Evolutionary conservation across 2,113 vertebrate genomes (phyloP).

Genomic region (Gorsachius goisagi): DNA sequence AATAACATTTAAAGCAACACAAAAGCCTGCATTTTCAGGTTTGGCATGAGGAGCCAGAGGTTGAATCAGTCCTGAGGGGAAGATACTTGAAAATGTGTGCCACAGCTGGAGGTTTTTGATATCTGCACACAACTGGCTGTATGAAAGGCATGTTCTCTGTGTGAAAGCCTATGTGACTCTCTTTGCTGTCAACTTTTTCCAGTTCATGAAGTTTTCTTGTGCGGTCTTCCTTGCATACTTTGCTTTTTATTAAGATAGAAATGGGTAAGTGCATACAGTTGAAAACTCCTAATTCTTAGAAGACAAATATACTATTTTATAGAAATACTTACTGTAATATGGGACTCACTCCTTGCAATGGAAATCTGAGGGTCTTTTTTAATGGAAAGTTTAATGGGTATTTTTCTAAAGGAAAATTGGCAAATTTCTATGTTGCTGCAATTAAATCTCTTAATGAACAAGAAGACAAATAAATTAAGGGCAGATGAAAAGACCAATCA

Average conservation of each 20-base stretch:
- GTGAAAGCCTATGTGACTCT: neutral
- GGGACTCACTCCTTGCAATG: neutral
- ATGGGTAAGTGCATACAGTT: accelerated
- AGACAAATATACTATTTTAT: neutral
- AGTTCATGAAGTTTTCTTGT: neutral
- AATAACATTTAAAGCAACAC: neutral
- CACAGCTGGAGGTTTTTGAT: neutral
- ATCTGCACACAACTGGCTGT: neutral
- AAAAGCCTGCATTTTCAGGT: neutral
- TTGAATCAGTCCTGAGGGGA: neutral
- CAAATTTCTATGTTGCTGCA: neutral
- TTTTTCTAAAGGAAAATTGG: neutral
- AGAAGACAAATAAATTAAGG: neutral
- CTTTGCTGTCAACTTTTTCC: neutral
- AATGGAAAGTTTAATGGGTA: neutral
- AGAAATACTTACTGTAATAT: neutral
- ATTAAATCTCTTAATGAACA: neutral
- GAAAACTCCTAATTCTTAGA: neutral
- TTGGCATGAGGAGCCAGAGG: neutral
- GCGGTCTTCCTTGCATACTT: neutral
- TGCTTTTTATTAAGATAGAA: neutral
- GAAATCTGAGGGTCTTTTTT: neutral
- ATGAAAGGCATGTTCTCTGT: neutral
- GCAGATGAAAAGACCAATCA: neutral
- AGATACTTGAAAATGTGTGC: neutral